Evolutionary conservation across 2,113 vertebrate genomes (phyloP).

Genomic region (Salvelinus alpinus): DNA sequence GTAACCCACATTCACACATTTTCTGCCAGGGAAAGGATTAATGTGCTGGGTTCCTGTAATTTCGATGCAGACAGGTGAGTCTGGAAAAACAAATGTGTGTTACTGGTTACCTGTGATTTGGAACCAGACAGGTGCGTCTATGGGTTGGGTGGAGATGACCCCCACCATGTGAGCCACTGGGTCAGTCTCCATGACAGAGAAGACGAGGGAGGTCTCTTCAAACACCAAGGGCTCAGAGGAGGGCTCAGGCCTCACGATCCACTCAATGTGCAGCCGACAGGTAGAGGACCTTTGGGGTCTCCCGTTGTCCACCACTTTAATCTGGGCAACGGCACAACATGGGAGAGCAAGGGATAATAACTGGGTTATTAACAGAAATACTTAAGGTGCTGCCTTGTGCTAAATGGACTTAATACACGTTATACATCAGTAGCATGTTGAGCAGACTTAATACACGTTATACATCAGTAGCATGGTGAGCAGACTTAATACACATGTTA

Average conservation of each 20-base stretch:
- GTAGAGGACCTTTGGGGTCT: conserved; percentile 82
- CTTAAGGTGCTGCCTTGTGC: neutral
- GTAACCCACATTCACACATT: too few species aligned
- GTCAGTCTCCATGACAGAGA: conserved; percentile 87
- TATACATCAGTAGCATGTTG: too few species aligned
- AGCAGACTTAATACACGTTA: too few species aligned
- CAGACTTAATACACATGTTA: too few species aligned
- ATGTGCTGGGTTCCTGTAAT: too few species aligned
- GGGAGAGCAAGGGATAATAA: neutral
- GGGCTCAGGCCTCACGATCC: conserved; percentile 80
- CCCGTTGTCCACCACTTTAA: conserved; percentile 86
- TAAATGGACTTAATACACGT: too few species aligned
- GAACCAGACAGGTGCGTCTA: conserved; percentile 81
- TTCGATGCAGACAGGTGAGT: too few species aligned
- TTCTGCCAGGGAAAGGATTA: too few species aligned
- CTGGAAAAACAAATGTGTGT: conserved; percentile 29
- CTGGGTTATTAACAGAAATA: neutral
- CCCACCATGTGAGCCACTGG: conserved; percentile 87
- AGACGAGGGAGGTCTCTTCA: conserved; percentile 78
- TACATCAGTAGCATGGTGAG: too few species aligned
- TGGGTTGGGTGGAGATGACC: conserved; percentile 78
- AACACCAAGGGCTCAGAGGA: conserved; percentile 74
- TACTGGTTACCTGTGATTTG: conserved; percentile 86
- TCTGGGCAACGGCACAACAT: conserved; percentile 62
- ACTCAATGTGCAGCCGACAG: conserved; percentile 83